phyloP scores from a whole-genome alignment of 2,888 invertebrate genomes.

The Formica aserva region DNA sequence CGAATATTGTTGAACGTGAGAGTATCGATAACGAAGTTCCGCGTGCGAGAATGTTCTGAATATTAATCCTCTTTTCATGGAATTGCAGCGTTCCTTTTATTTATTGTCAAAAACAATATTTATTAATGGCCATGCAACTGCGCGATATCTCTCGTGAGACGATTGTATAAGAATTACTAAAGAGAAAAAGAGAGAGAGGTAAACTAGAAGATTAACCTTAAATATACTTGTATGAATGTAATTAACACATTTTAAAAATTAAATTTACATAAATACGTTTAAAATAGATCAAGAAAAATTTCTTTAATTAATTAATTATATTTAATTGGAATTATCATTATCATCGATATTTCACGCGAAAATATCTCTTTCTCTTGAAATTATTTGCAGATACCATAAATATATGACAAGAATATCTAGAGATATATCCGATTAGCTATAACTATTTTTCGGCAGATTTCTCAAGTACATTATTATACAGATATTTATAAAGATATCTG shows the following conservation, averaged over 20 bases:
- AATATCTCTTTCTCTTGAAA: not conserved
- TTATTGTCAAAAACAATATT: not conserved
- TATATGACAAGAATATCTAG: conserved; percentile 20
- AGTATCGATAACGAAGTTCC: conserved; percentile 48
- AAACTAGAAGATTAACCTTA: not conserved
- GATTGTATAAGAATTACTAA: not conserved
- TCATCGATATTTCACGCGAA: not conserved
- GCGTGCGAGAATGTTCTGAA: conserved; percentile 9
- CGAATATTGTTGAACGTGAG: conserved; percentile 40
- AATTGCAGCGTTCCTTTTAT: not conserved
- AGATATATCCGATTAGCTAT: conserved; percentile 10
- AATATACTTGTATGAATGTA: not conserved
- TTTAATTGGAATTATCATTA: not conserved
- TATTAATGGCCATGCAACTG: not conserved
- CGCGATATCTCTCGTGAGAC: not conserved
- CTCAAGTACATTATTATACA: not conserved
- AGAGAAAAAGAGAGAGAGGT: no score
- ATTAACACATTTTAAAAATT: not conserved
- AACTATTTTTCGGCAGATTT: not conserved
- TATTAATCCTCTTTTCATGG: conserved; percentile 14
- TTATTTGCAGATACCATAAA: not conserved
- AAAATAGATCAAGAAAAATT: conserved; percentile 1
- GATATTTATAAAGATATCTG: not conserved
- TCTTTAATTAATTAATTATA: not conserved
- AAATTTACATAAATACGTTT: not conserved